Evolutionary conservation across 2,113 vertebrate species (phyloP).

Genomic region (Numenius arquata): DNA sequence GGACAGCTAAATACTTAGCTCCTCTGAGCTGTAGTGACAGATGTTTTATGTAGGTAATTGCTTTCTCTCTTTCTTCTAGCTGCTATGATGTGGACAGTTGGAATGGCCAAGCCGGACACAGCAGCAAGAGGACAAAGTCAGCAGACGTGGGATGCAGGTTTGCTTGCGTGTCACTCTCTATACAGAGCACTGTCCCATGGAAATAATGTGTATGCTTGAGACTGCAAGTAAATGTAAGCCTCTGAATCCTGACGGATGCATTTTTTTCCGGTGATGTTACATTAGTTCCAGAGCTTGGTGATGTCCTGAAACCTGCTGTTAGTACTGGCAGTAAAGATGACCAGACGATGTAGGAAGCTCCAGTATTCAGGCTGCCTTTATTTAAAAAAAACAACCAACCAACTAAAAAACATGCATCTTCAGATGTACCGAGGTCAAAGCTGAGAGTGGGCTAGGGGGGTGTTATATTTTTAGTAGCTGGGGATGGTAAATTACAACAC

Average conservation of each 20-base stretch:
- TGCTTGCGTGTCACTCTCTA: not conserved
- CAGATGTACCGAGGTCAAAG: not conserved
- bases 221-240: not conserved
- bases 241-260: not conserved
- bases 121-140: constrained; percentile 59
- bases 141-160: constrained; percentile 66
- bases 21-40: not conserved
- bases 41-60: not conserved
- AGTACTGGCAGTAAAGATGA: not conserved
- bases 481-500: not conserved
- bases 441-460: not conserved
- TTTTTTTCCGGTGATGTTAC: not conserved
- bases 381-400: not conserved
- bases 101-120: constrained; percentile 85
- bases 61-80: constrained; percentile 72
- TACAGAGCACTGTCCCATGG: not conserved
- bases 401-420: not conserved
- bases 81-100: constrained; percentile 95
- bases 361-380: not conserved
- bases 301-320: not conserved
- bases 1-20: not conserved
- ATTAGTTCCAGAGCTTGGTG: not conserved
- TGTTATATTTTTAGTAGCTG: not conserved
- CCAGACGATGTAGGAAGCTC: not conserved
- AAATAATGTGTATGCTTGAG: not conserved